A percentile compares a stretch with the other conserved stretches of the same genome.
phyloP scores from a whole-genome alignment of 2,888 invertebrate species.

The Melanotus villosus region DNA sequence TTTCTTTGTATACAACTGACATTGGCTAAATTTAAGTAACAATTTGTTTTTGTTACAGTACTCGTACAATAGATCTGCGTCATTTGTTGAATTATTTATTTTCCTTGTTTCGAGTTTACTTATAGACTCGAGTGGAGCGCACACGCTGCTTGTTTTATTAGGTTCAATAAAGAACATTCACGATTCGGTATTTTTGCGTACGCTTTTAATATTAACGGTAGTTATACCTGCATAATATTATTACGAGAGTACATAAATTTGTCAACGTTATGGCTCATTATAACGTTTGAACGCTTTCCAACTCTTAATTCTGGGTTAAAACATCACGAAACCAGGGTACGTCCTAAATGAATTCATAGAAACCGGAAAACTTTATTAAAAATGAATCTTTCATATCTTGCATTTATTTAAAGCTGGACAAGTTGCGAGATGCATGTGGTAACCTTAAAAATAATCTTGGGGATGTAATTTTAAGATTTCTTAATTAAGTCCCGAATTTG shows the following conservation, averaged over 20 bases:
- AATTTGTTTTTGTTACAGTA: too few relatives aligned
- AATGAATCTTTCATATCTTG: background rate
- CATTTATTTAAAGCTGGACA: constrained; percentile 9
- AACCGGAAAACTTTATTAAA: constrained; percentile 15
- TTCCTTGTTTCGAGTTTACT: background rate
- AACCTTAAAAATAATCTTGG: background rate
- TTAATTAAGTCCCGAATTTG: too few relatives aligned
- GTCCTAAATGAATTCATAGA: constrained; percentile 16
- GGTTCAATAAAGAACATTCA: constrained; percentile 7
- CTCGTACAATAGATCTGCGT: too few relatives aligned
- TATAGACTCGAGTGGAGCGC: background rate
- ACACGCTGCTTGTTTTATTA: constrained; percentile 1
- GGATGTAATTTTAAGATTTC: background rate
- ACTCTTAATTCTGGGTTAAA: constrained; percentile 31
- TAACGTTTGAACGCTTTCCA: constrained; percentile 39
- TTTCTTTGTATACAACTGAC: too few relatives aligned
- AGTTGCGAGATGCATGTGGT: background rate
- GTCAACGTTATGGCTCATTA: constrained; percentile 37
- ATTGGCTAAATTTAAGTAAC: too few relatives aligned
- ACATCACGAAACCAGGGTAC: constrained; percentile 2
- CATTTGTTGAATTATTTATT: too few relatives aligned
- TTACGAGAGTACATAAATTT: constrained; percentile 26
- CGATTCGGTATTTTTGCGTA: background rate
- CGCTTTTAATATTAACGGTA: background rate
- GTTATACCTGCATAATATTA: background rate